A percentile compares a stretch with the other conserved stretches of the same genome.
Evolutionary conservation across 2,888 invertebrate species (phyloP).

Genomic region (Lomographa bimaculata): DNA sequence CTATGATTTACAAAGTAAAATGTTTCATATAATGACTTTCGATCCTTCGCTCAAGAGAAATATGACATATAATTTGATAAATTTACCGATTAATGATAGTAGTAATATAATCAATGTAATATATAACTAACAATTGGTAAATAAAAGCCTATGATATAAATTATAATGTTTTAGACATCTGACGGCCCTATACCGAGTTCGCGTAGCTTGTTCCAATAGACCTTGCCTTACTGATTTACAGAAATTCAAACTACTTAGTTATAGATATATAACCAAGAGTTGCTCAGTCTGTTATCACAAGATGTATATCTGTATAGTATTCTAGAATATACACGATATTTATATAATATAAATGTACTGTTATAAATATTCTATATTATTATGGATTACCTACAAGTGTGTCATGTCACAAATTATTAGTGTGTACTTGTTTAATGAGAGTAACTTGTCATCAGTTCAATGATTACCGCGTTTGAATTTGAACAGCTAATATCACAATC

Average conservation of each 20-base stretch:
- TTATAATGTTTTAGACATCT: conserved; percentile 10
- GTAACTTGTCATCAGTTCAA: no score
- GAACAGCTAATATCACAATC: no score
- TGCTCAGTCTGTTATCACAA: conserved; percentile 27
- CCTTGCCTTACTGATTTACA: conserved; percentile 16
- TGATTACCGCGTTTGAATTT: conserved; percentile 8
- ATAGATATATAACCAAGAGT: conserved; percentile 22
- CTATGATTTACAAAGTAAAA: conserved; percentile 27
- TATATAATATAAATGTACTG: conserved; percentile 12
- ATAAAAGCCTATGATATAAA: conserved; percentile 3
- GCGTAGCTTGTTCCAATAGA: conserved; percentile 12
- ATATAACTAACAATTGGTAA: conserved; percentile 6
- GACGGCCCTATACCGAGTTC: conserved; percentile 10
- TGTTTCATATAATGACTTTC: no score
- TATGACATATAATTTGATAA: conserved; percentile 1
- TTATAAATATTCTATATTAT: conserved; percentile 17
- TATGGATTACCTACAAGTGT: no score
- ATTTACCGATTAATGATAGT: not conserved
- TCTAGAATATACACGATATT: conserved; percentile 15
- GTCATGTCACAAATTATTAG: conserved; percentile 10
- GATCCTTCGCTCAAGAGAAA: conserved; percentile 6
- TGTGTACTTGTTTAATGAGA: no score
- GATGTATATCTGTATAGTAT: conserved; percentile 19
- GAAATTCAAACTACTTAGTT: conserved; percentile 11
- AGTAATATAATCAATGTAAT: conserved; percentile 13